Base-by-base conservation (phyloP, 1,140 invertebrate genomes). In the Trialeurodes vaporariorum region DNA sequence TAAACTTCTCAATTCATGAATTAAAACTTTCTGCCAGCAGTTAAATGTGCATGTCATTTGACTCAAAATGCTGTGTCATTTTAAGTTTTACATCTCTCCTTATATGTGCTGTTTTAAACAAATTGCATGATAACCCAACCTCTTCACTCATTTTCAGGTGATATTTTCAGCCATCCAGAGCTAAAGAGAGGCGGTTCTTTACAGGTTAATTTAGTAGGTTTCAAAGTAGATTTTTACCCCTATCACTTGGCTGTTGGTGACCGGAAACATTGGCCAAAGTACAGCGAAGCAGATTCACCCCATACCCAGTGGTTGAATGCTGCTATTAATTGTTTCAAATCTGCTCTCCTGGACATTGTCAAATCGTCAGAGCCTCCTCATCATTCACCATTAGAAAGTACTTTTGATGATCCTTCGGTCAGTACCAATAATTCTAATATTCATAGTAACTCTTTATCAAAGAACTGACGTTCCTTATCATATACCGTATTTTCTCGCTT, bases 191-290 rank as follows among this genome's bases (percentile, higher is more conserved):
- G 95, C 23, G 96, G 93, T 2, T 93, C 95, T n/a, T 80, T 98
- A 67, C 96, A 98, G 81, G 87, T 98, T 58, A 90, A 90, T 2
- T 77, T 99, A 24, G 83, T 86, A n/a, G 85, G 89, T 76, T 88
- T 98, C 76, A 89, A 94, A 77, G 81, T 98, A 12, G 96, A 98
- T 79, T 92, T 94, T 76, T 99, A 98, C 81, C 96, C 96, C 0
- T 98, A 96, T 82, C 94, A 98, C 79, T 85, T 94, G 73, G 93
- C 94, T 67, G 86, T 88, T 75, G 86, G 87, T 12, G 90, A 91
- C 77, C 82, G 93, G 70, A 86, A 88, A 71, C 91, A 94, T 78
- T 98, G 94, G 95, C 84, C 89, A 23, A 86, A 69, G 67, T 88
- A 88, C 70, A 86, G 83, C 73, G 85, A 87, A 73, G 82, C 82